Evolutionary conservation across 2,888 invertebrate species (phyloP).

Genomic region (Pachymerium ferrugineum): DNA sequence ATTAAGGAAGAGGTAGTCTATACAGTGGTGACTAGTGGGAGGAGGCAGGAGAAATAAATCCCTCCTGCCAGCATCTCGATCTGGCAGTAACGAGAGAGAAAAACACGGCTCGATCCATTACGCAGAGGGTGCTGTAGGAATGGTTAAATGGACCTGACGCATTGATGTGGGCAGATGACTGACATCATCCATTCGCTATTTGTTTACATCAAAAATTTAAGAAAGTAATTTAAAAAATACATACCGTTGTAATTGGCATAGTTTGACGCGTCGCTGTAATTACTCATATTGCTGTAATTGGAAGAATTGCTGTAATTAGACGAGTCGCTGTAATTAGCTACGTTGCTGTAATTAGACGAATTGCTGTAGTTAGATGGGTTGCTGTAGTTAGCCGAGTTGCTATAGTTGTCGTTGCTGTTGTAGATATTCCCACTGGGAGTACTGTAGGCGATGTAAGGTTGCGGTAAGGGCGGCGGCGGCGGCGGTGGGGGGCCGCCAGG

Average conservation of each 20-base stretch:
- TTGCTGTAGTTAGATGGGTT: slow-evolving; percentile 38
- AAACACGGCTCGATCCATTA: slow-evolving; percentile 8
- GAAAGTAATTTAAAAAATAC: background rate
- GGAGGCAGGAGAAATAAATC: background rate
- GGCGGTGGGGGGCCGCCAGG: background rate
- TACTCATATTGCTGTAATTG: slow-evolving; percentile 36
- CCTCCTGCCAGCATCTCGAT: background rate
- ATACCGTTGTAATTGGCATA: slow-evolving; percentile 36
- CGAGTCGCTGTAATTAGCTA: slow-evolving; percentile 37
- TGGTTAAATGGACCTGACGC: background rate
- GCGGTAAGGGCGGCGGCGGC: slow-evolving; percentile 17
- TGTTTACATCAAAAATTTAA: background rate
- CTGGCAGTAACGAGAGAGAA: background rate
- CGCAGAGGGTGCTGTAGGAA: background rate
- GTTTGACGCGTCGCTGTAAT: slow-evolving; percentile 36
- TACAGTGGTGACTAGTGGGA: background rate
- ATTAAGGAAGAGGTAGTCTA: background rate
- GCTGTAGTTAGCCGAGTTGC: slow-evolving; percentile 37
- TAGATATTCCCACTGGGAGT: background rate
- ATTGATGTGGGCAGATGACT: background rate
- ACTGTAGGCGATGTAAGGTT: background rate
- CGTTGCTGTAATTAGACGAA: slow-evolving; percentile 37
- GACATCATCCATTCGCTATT: background rate
- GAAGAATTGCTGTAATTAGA: slow-evolving; percentile 38
- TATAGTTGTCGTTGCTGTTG: slow-evolving; percentile 33